Evolutionary conservation across 1,140 invertebrate species (phyloP).

Genomic region (Rhagoletis pomonella): DNA sequence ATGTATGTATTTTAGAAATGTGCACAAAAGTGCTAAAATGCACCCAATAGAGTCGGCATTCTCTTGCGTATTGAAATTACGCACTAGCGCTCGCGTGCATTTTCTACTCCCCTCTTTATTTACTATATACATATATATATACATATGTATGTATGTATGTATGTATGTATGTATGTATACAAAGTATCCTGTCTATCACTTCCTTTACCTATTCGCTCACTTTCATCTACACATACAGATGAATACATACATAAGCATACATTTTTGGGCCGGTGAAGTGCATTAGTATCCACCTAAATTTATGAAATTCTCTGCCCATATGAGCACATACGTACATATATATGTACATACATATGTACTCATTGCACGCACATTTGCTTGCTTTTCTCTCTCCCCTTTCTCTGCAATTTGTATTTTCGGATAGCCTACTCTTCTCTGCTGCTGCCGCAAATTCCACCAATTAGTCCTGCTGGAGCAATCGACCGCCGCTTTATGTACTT

Average conservation of each 20-base stretch:
- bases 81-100: not conserved
- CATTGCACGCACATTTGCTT: not conserved
- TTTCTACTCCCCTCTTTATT: not conserved
- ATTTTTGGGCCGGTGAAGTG: too few species aligned
- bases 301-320: not conserved
- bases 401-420: not conserved
- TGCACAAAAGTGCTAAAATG: slow-evolving; percentile 6
- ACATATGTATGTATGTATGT: not conserved
- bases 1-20: too few species aligned
- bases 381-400: not conserved
- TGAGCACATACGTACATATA: not conserved
- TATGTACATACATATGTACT: not conserved
- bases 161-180: not conserved
- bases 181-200: not conserved
- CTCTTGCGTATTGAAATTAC: not conserved
- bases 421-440: not conserved
- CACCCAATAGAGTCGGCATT: not conserved
- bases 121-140: not conserved
- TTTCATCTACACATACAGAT: too few species aligned
- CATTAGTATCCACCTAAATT: slow-evolving; percentile 40
- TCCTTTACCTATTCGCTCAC: too few species aligned
- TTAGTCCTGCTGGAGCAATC: not conserved
- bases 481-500: not conserved
- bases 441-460: not conserved
- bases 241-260: too few species aligned